phyloP scores from a whole-genome alignment of 2,113 vertebrate species.

The Elaphurus davidianus region DNA sequence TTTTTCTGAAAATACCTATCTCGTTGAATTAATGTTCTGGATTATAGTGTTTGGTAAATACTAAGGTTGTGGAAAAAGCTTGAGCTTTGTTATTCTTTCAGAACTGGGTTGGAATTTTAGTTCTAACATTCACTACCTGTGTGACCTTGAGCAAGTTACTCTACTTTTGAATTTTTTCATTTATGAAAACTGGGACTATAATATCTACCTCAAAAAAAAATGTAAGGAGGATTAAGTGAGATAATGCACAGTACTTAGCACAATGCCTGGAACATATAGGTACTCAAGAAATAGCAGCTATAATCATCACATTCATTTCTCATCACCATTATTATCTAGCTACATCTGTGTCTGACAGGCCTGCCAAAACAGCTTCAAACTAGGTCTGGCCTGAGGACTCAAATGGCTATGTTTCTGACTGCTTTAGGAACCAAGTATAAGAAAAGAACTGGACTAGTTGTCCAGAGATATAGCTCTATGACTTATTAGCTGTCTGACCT shows the following conservation, averaged over 20 bases:
- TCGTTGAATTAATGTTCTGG: neutral
- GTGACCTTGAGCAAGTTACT: neutral
- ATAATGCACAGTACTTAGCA: neutral
- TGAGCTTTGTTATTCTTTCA: slow-evolving; percentile 2
- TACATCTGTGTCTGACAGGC: neutral
- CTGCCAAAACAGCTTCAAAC: slow-evolving; percentile 34
- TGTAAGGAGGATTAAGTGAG: neutral
- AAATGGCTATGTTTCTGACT: neutral
- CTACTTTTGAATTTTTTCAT: neutral
- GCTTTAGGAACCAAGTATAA: neutral
- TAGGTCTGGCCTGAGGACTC: neutral
- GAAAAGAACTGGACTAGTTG: neutral
- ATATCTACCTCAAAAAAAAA: neutral
- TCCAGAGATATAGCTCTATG: neutral
- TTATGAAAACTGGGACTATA: slow-evolving; percentile 30
- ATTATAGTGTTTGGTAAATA: slow-evolving; percentile 32
- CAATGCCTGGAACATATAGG: neutral
- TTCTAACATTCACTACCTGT: neutral
- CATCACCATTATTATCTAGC: slow-evolving; percentile 19
- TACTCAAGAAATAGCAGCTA: slow-evolving; percentile 18
- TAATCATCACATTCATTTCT: slow-evolving; percentile 10
- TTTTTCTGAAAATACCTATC: neutral
- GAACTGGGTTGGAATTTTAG: slow-evolving; percentile 34
- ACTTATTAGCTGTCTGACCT: slow-evolving; percentile 49
- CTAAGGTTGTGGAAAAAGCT: neutral